Evolutionary conservation across 2,113 vertebrate genomes (phyloP).

Genomic region (Mionectes macconnelli): DNA sequence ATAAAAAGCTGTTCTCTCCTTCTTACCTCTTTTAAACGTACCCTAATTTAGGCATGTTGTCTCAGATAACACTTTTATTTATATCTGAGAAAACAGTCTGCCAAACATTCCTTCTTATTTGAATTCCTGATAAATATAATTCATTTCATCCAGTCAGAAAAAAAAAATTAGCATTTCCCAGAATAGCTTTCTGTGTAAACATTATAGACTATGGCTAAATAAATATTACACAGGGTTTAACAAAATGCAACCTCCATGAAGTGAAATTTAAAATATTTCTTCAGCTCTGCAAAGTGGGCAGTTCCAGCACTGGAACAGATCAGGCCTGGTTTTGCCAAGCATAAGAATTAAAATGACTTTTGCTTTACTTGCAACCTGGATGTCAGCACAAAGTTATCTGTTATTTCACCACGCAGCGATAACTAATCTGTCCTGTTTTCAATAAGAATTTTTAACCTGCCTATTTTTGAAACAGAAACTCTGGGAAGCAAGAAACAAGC

Average conservation of each 20-base stretch:
- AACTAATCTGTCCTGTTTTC: constrained; percentile 5
- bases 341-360: background rate
- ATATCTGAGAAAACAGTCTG: constrained; percentile 31
- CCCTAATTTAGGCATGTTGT: constrained; percentile 55
- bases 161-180: background rate
- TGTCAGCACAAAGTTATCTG: background rate
- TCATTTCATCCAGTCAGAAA: constrained; percentile 6
- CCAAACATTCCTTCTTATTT: constrained; percentile 34
- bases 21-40: constrained; percentile 17
- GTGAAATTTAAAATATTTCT: constrained; percentile 12
- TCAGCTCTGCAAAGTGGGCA: background rate
- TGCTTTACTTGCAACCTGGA: background rate
- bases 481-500: background rate
- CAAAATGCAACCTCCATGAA: background rate
- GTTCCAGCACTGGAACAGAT: background rate
- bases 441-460: background rate
- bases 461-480: background rate
- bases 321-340: background rate
- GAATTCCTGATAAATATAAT: constrained; percentile 54
- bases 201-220: background rate
- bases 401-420: background rate
- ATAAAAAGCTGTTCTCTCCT: background rate
- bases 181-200: constrained; percentile 52
- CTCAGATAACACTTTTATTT: constrained; percentile 19
- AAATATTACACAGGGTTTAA: constrained; percentile 23